These are phyloP conservation scores for Orestias chungarensis DNA, from an alignment of 2,797 vertebrate species.

Conservation along the genomic window DNA sequence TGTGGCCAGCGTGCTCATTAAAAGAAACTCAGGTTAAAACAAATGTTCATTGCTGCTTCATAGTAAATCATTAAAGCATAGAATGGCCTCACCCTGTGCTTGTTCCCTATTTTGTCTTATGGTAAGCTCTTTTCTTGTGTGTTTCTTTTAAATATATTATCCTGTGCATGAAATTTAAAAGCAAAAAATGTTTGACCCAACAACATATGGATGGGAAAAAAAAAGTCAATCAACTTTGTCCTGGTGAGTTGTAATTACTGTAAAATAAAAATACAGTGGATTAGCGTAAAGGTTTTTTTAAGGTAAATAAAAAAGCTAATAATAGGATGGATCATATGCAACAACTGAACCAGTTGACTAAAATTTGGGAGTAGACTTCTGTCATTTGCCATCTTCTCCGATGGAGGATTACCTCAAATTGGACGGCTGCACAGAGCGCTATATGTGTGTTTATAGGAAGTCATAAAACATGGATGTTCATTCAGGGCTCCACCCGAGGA, in stretches of 20 bases:
- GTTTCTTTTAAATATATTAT: slow-evolving; percentile 35
- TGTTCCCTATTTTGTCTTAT: slow-evolving; percentile 18
- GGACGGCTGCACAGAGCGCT: slow-evolving; percentile 50
- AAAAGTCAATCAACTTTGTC: slow-evolving; percentile 2
- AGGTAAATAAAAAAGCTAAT: neutral
- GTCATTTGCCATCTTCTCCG: slow-evolving; percentile 16
- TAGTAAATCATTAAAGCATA: slow-evolving; percentile 10
- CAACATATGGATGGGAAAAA: slow-evolving; percentile 36
- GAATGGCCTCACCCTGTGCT: neutral
- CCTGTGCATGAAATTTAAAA: slow-evolving; percentile 53
- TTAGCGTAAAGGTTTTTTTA: neutral
- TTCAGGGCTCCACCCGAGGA: slow-evolving; percentile 80
- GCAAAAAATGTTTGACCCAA: slow-evolving; percentile 33
- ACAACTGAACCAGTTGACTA: neutral
- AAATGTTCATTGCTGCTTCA: slow-evolving; percentile 15
- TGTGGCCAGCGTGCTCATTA: slow-evolving; percentile 61
- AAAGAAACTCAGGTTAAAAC: slow-evolving; percentile 49
- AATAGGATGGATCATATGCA: neutral
- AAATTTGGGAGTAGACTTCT: slow-evolving; percentile 3
- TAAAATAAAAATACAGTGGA: slow-evolving; percentile 14
- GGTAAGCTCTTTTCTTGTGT: slow-evolving; percentile 2
- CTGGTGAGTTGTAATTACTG: slow-evolving; percentile 1
- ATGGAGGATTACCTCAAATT: slow-evolving; percentile 39
- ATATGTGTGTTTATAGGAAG: slow-evolving; percentile 69
- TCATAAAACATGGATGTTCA: slow-evolving; percentile 68